A percentile compares a stretch with the other conserved stretches of the same genome.
These are phyloP conservation scores for Cercocebus atys DNA, from an alignment of 2,113 vertebrate genomes.

Conservation along the genomic window DNA sequence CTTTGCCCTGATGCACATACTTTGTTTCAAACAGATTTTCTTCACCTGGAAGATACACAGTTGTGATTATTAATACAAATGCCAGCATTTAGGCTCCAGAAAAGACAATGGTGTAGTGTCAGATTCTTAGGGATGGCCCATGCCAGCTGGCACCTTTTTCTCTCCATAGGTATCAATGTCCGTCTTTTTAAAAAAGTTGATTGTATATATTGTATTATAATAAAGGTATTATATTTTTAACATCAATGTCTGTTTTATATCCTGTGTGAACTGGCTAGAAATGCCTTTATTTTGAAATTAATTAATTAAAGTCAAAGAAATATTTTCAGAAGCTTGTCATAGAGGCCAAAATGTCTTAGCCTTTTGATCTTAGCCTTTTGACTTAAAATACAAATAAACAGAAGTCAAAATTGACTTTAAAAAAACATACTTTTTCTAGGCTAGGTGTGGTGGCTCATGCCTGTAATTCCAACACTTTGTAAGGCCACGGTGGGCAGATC, in stretches of 20 bases:
- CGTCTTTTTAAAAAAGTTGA: not conserved
- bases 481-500: too few relatives aligned
- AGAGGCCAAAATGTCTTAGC: not conserved
- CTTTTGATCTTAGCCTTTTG: not conserved
- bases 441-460: too few relatives aligned
- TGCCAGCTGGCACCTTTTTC: not conserved
- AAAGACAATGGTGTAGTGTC: not conserved
- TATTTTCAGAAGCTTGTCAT: not conserved
- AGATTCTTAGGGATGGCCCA: not conserved
- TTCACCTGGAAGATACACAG: not conserved
- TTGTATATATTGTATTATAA: not conserved
- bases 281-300: slow-evolving; percentile 22
- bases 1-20: not conserved
- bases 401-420: not conserved
- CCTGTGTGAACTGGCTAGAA: not conserved
- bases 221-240: not conserved
- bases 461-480: too few relatives aligned
- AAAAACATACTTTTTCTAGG: not conserved
- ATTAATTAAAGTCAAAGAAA: not conserved
- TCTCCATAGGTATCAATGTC: not conserved
- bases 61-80: not conserved
- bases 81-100: not conserved
- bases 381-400: not conserved
- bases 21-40: not conserved
- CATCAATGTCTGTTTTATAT: not conserved